Evolutionary conservation across 2,888 invertebrate genomes (phyloP).

Genomic region (Lysandra bellargus): DNA sequence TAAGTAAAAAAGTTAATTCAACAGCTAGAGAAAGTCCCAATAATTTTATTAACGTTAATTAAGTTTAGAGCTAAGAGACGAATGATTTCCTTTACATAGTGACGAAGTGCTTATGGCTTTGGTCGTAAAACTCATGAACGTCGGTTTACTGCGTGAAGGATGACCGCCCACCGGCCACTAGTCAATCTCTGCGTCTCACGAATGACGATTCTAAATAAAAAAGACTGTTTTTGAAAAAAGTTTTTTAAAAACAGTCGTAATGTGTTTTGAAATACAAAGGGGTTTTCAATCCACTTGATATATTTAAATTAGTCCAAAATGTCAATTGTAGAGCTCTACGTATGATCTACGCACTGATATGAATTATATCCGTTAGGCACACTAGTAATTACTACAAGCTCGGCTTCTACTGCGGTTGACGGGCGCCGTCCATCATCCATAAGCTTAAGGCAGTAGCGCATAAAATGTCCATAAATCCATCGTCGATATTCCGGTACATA

Average conservation of each 20-base stretch:
- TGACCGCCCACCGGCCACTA: background rate
- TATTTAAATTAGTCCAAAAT: background rate
- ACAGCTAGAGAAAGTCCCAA: background rate
- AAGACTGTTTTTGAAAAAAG: too few relatives aligned
- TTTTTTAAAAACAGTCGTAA: too few relatives aligned
- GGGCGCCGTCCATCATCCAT: conserved; percentile 6
- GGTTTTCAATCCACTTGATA: background rate
- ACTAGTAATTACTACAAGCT: background rate
- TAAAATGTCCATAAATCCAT: conserved; percentile 20
- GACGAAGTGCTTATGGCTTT: background rate
- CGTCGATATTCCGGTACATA: conserved; percentile 1
- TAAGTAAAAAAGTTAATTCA: background rate
- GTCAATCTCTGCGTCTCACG: background rate
- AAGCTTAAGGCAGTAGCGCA: conserved; percentile 8
- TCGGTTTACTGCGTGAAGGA: background rate
- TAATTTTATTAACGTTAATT: background rate
- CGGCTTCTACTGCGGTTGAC: background rate
- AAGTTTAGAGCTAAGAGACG: background rate
- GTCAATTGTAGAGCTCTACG: background rate
- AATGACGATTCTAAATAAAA: background rate
- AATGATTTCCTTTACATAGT: background rate
- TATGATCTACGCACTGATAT: background rate
- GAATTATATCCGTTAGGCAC: background rate
- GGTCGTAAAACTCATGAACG: background rate
- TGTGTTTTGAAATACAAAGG: too few relatives aligned